Evolutionary conservation across 2,888 invertebrate species (phyloP), one percentile per base, ranked within the genome.

Genomic region (Macrosoma leucophasiata): DNA sequence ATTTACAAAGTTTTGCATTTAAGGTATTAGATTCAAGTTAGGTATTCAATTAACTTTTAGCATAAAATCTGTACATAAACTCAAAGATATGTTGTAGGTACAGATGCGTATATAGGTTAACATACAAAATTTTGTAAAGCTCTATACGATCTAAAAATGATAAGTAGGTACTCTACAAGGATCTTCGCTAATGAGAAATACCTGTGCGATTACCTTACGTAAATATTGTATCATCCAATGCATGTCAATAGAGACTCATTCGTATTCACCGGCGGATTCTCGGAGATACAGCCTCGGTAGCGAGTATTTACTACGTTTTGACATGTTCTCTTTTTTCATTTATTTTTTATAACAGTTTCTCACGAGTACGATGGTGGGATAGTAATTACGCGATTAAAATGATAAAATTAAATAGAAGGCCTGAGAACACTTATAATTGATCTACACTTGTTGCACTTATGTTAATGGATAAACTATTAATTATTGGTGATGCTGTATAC

Each of bases 201-300:
- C 29, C 44, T 30, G 33, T 43, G 39, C 46, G 37, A 43, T 45
- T 41, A 44, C 25, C 39, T 40, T 48, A 53, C 48, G 46, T 45
- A 54, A 58, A 59, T 46, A 36, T 46, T 44, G 29, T 50, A 33
- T 43, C 49, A 52, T 43, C 55, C 52, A 47, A 53, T 54, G 44
- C 50, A 51, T 55, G 54, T 55, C 53, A 53, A 56, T 50, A 55
- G 33, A 40, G 36, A 33, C 48, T 55, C 46, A 52, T 56, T 58
- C 42, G 52, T 59, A 61, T 54, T 55, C 55, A 23, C 47, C 48
- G 49, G 49, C 64, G 62, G 63, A 67, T 79, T 77, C 77, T 69
- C 55, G 36, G 73, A 78, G 71, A 76, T 71, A 72, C 68, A 70
- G 66, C 62, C 56, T 70, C 58, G 52, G 55, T 76, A 72, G 67